Evolutionary conservation across 53 echinoderm and acorn worm species (phyloP).

Genomic region (Temnopleurus reevesii): DNA sequence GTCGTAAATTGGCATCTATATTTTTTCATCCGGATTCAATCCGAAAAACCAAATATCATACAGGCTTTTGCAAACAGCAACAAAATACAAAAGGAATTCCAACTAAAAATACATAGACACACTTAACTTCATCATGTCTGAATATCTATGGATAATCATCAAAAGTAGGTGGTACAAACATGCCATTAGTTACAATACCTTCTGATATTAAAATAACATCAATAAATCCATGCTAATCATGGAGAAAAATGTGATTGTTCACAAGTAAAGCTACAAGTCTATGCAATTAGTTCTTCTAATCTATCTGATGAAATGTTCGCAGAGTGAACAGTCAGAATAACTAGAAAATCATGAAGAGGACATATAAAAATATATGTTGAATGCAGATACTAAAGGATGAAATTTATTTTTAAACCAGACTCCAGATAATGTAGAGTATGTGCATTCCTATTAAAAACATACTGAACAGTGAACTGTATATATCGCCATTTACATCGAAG

Average conservation of each 20-base stretch:
- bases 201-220: too few relatives aligned
- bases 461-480: too few relatives aligned
- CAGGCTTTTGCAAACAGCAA: not conserved
- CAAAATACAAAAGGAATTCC: not conserved
- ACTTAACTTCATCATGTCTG: not conserved
- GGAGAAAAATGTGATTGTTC: too few relatives aligned
- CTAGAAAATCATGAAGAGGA: not conserved
- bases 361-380: too few relatives aligned
- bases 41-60: not conserved
- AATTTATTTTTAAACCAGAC: too few relatives aligned
- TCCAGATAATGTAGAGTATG: too few relatives aligned
- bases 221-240: too few relatives aligned
- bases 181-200: not conserved
- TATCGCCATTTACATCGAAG: too few relatives aligned
- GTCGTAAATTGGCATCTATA: not conserved
- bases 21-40: not conserved
- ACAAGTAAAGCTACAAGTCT: not conserved
- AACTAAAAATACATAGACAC: not conserved
- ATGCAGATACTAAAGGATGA: too few relatives aligned
- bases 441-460: too few relatives aligned
- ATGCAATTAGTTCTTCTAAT: not conserved
- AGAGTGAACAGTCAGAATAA: not conserved
- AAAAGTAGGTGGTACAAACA: slow-evolving; percentile 7
- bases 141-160: slow-evolving; percentile 13
- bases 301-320: not conserved